Conservation (phyloP, 1,140 invertebrate species). For the Heliothis virescens region DNA sequence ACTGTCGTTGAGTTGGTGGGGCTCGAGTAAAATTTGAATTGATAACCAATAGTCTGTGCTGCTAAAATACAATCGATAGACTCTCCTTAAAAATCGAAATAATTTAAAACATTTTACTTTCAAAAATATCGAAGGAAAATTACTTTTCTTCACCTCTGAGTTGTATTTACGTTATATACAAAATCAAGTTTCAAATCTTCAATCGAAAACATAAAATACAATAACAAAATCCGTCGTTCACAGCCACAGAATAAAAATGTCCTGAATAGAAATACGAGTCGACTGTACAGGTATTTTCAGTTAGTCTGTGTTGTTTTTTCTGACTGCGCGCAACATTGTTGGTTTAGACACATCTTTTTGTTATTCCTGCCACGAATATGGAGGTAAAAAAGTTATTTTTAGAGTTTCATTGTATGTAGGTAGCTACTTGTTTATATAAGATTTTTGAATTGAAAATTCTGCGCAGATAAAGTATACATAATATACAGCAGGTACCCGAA, state of each 20-base stretch:
- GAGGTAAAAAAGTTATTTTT: slow-evolving; percentile 14
- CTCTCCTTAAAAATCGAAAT: too few relatives aligned
- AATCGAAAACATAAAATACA: not conserved
- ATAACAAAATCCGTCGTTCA: not conserved
- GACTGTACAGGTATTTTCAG: slow-evolving; percentile 33
- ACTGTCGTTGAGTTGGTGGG: too few relatives aligned
- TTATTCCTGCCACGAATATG: not conserved
- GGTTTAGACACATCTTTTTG: slow-evolving; percentile 39
- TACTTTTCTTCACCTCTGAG: too few relatives aligned
- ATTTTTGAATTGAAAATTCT: too few relatives aligned
- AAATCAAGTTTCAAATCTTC: not conserved
- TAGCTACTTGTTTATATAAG: not conserved
- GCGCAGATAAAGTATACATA: too few relatives aligned
- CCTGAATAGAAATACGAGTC: slow-evolving; percentile 13
- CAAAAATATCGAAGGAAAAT: too few relatives aligned
- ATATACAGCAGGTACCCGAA: too few relatives aligned
- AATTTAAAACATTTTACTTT: too few relatives aligned
- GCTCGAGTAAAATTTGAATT: too few relatives aligned
- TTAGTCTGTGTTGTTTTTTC: slow-evolving; percentile 18
- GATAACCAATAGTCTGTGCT: too few relatives aligned
- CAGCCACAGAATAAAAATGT: slow-evolving; percentile 6
- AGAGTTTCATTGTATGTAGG: not conserved
- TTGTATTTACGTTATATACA: not conserved
- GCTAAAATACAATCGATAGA: too few relatives aligned
- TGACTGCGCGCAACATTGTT: not conserved